These are phyloP conservation scores for Mus caroli DNA, from an alignment of 2,797 vertebrate genomes.

Conservation along the genomic window DNA sequence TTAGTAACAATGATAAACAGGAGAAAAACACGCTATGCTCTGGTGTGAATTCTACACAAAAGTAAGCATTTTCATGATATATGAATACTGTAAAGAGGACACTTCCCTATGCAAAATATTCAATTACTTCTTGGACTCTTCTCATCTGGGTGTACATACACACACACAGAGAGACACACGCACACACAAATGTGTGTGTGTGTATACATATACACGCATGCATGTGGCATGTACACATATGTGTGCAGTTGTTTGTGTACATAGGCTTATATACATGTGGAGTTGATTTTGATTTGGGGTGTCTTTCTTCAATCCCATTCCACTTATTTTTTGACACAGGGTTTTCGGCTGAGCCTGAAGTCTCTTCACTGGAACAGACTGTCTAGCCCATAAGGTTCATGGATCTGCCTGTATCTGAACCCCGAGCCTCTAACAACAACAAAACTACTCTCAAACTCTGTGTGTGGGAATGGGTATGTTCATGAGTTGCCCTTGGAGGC, in stretches of 20 bases:
- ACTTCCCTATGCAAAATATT: conserved; percentile 37
- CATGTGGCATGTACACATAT: background rate
- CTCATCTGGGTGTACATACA: background rate
- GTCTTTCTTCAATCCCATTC: background rate
- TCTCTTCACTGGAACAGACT: background rate
- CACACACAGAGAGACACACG: background rate
- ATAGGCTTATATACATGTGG: background rate
- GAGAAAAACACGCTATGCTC: conserved; percentile 36
- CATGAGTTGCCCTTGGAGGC: background rate
- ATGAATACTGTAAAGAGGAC: background rate
- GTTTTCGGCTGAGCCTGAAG: background rate
- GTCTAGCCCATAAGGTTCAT: background rate
- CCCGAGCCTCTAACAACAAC: background rate
- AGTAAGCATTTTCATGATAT: conserved; percentile 29
- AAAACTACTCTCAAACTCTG: background rate
- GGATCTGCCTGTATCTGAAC: background rate
- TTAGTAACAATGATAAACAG: conserved; percentile 33
- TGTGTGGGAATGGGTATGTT: background rate
- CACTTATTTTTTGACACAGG: background rate
- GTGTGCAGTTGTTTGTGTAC: background rate
- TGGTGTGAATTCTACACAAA: conserved; percentile 24
- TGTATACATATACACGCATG: no score
- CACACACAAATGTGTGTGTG: no score
- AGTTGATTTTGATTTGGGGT: background rate
- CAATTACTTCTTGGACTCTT: conserved; percentile 47